Evolutionary conservation across 2,113 vertebrate species (phyloP).

Genomic region (Eulemur macaco): DNA sequence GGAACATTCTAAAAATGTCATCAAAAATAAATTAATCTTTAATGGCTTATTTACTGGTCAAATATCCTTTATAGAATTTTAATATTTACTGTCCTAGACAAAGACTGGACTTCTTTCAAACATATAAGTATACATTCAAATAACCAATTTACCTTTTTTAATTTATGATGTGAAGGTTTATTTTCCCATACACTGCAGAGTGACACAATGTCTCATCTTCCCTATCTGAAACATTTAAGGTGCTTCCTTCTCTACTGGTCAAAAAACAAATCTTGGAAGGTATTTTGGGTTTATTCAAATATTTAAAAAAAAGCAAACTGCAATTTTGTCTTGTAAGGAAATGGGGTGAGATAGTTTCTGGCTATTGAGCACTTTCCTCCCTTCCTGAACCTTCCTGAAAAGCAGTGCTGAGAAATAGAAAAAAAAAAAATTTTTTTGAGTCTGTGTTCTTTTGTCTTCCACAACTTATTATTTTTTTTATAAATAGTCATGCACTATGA

Average conservation of each 20-base stretch:
- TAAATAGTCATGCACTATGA: background rate
- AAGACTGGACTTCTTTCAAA: background rate
- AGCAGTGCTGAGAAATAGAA: background rate
- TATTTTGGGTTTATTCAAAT: background rate
- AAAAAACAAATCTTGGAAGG: background rate
- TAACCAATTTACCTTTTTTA: background rate
- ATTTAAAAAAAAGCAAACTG: background rate
- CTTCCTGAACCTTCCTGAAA: background rate
- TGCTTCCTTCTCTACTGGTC: background rate
- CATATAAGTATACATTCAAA: background rate
- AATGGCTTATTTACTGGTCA: background rate
- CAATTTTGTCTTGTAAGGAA: background rate
- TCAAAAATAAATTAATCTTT: background rate
- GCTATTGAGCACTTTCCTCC: fast-evolving
- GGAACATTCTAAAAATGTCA: background rate
- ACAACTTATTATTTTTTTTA: background rate
- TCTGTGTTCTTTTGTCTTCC: background rate
- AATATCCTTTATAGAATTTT: background rate
- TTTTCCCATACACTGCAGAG: background rate
- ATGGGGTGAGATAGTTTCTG: fast-evolving
- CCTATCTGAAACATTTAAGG: background rate
- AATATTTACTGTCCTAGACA: background rate
- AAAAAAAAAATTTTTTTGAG: background rate
- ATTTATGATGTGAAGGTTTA: background rate
- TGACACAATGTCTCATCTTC: background rate